phyloP scores from a whole-genome alignment of 1,140 invertebrate genomes.

The Andrena cerasifolii region DNA sequence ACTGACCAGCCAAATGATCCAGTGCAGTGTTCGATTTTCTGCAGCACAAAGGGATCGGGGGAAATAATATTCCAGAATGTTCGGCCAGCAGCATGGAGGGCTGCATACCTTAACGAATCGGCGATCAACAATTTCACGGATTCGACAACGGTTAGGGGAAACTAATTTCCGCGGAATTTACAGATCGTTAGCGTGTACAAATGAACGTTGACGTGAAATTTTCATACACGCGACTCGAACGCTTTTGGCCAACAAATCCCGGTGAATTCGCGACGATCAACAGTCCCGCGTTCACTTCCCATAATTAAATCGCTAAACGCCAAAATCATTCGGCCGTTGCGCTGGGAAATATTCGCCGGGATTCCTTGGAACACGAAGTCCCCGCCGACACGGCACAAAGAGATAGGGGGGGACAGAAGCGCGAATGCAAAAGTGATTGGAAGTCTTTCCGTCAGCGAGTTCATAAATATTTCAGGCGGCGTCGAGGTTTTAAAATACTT shows the following conservation, averaged over 20 bases:
- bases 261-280: conserved; percentile 51
- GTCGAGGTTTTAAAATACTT: background rate
- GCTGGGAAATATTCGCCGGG: conserved; percentile 20
- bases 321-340: conserved; percentile 36
- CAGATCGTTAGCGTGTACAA: conserved; percentile 48
- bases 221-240: conserved; percentile 40
- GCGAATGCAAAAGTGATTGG: background rate
- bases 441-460: background rate
- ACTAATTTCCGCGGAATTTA: conserved; percentile 53
- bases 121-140: conserved; percentile 43
- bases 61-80: conserved; percentile 31
- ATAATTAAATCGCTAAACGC: conserved; percentile 54
- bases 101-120: conserved; percentile 47
- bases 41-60: background rate
- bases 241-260: conserved; percentile 50
- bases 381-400: fast-evolving
- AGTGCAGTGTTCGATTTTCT: conserved; percentile 5
- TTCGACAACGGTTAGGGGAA: conserved; percentile 16
- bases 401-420: background rate
- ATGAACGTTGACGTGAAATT: conserved; percentile 51
- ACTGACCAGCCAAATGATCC: background rate
- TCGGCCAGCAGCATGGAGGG: background rate
- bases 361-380: background rate
- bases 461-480: conserved; percentile 22
- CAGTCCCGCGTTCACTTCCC: conserved; percentile 22